Evolutionary conservation across 2,797 vertebrate genomes (phyloP).

Genomic region (Tinamus major): DNA sequence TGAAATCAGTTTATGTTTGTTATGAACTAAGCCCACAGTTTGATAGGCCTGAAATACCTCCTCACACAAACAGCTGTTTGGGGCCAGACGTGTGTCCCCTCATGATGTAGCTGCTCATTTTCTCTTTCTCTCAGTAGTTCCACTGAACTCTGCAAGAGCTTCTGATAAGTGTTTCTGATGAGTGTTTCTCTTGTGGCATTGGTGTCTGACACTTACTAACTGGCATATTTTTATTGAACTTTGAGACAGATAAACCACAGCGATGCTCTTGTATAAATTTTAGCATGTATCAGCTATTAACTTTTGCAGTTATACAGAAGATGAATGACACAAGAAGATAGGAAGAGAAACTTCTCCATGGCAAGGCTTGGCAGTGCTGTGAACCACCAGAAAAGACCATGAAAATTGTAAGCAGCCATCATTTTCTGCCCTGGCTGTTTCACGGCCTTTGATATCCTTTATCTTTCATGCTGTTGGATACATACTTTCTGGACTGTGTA

Average conservation of each 20-base stretch:
- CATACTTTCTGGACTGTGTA: not conserved
- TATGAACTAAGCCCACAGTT: not conserved
- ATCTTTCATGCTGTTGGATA: not conserved
- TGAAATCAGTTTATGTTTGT: not conserved
- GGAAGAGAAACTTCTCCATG: not conserved
- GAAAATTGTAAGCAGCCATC: not conserved
- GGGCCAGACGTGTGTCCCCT: not conserved
- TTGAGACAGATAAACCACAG: not conserved
- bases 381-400: not conserved
- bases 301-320: not conserved
- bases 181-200: not conserved
- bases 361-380: not conserved
- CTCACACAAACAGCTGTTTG: not conserved
- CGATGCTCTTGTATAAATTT: not conserved
- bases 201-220: not conserved
- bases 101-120: accelerated
- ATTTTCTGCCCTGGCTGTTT: not conserved
- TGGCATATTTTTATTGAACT: not conserved
- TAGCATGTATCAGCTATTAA: not conserved
- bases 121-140: not conserved
- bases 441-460: not conserved
- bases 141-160: not conserved
- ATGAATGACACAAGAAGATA: not conserved
- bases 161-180: not conserved
- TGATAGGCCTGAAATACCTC: not conserved